Percentiles rank a stretch among this genome's conserved stretches.
phyloP scores from a whole-genome alignment of 1,140 invertebrate species.

The Camponotus floridanus region DNA sequence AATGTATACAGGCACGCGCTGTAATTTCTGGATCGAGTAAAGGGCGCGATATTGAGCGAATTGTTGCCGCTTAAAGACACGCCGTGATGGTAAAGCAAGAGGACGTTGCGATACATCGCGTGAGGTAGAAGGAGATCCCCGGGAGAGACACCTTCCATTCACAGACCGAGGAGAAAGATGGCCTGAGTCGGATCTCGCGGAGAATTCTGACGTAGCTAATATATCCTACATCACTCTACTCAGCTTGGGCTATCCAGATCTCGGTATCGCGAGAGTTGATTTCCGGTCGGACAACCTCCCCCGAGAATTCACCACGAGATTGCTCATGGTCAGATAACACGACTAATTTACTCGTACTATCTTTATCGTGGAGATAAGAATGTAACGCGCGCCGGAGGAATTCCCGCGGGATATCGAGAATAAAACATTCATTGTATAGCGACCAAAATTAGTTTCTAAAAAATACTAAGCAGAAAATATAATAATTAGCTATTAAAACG shows the following conservation, averaged over 20 bases:
- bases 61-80: slow-evolving; percentile 52
- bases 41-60: slow-evolving; percentile 41
- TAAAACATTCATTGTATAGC: neutral
- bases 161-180: slow-evolving; percentile 48
- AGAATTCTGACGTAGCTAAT: slow-evolving; percentile 72
- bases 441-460: neutral
- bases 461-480: neutral
- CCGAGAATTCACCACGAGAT: slow-evolving; percentile 68
- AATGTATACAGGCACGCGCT: neutral
- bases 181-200: slow-evolving; percentile 46
- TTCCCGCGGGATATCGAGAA: slow-evolving; percentile 3
- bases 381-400: slow-evolving; percentile 41
- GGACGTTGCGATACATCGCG: slow-evolving; percentile 48
- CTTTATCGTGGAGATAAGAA: slow-evolving; percentile 27
- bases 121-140: slow-evolving; percentile 22
- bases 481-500: neutral
- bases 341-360: slow-evolving; percentile 65
- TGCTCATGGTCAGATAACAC: slow-evolving; percentile 68
- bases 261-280: slow-evolving; percentile 67
- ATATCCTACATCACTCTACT: slow-evolving; percentile 74
- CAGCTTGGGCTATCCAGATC: slow-evolving; percentile 66
- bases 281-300: slow-evolving; percentile 70
- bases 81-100: neutral
- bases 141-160: slow-evolving; percentile 54
- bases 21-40: slow-evolving; percentile 1